phyloP scores from a whole-genome alignment of 2,797 vertebrate genomes.

The Amblyraja radiata region DNA sequence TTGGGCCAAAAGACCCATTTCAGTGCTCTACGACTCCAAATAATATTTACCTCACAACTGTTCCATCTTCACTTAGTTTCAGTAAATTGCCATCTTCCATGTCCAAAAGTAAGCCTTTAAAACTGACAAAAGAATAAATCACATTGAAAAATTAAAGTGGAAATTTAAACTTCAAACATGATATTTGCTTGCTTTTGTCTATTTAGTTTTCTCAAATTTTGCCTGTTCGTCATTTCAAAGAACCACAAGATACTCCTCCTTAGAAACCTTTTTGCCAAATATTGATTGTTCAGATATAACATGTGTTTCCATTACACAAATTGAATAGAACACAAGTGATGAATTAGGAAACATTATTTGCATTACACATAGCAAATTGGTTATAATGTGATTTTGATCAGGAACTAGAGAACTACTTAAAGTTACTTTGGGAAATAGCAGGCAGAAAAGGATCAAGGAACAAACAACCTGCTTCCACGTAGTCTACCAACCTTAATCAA shows the following conservation, averaged over 20 bases:
- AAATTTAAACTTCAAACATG: background rate
- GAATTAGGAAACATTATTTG: no score
- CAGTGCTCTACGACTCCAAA: background rate
- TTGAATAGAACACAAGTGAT: no score
- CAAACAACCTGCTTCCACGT: no score
- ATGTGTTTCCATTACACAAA: no score
- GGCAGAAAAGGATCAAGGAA: no score
- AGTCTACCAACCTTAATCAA: no score
- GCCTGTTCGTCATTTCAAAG: background rate
- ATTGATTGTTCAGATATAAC: background rate
- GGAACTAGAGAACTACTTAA: no score
- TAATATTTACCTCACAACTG: conserved; percentile 72
- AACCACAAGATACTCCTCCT: background rate
- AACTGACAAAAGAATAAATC: conserved; percentile 54
- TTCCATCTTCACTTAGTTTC: conserved; percentile 84
- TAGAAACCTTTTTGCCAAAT: background rate
- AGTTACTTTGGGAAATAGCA: no score
- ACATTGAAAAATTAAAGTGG: background rate
- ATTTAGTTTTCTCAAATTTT: no score
- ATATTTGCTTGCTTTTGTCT: background rate
- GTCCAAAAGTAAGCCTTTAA: conserved; percentile 86
- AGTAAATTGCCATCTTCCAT: conserved; percentile 89
- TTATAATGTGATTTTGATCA: no score
- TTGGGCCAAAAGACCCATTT: no score
- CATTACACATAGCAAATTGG: no score